Evolutionary conservation across 1,140 invertebrate species (phyloP), one percentile per base, ranked within the genome.

Genomic region (Chymomyza costata): DNA sequence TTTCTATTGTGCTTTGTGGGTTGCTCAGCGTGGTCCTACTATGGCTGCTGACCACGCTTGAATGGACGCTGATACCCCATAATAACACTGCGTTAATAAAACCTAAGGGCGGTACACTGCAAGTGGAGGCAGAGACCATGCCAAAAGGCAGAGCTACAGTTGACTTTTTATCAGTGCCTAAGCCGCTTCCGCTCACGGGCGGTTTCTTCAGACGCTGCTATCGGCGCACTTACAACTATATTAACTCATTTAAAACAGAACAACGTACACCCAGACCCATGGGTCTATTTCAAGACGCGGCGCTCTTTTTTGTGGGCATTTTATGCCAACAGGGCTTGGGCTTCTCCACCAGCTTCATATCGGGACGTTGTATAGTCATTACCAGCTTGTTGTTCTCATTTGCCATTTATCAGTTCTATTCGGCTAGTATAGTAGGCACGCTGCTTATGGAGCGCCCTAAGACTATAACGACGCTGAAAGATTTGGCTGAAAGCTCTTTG

Each of bases 391-490:
- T 92, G 0, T 92, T 91, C 85, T 88, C 90, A 0, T 74, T 91
- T 41, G 86, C 89, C 13, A 71, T 92, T 7, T 92, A 90, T 82
- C 91, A 92, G 70, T 93, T 92, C 64, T 93, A 93, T 74, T 92
- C 91, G 14, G 92, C 91, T 0, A 91, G 88, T 53, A 90, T 94
- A 49, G 91, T 93, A 1, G 91, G 92, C 5, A 90, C 90, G 1
- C 80, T 93, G n/a, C 82, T 93, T 14, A 88, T 90, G 52, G 88
- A 90, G 41, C 88, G 90, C 18, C 89, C 89, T 0, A 89, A 87
- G 45, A 89, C 88, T 5, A 92, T 93, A 3, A 89, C 86, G 28
- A 90, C 87, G 0, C 19, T 92, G 0, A 74, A 86, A 6, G 90
- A 92, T 71, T 71, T 93, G 25, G 51, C 89, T 3, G 70, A 90